Base-by-base conservation (phyloP, 2,888 invertebrate genomes). In the Helleia helle region DNA sequence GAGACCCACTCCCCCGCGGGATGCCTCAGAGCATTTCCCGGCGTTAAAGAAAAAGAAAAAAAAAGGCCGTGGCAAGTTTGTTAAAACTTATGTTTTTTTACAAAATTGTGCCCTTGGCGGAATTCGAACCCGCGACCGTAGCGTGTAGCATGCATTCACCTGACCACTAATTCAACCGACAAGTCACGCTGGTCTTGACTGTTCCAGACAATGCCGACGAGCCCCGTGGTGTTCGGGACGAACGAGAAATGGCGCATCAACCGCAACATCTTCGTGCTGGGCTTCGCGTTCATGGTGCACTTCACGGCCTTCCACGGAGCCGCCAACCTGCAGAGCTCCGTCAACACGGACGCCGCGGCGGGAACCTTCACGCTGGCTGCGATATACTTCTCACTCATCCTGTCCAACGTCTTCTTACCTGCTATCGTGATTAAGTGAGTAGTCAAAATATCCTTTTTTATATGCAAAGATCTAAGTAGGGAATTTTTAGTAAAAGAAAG, bases 271-370 rank as follows among this genome's bases (percentile, higher is more conserved):
- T 73, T 94, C 47, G 88, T 95, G 25, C 89, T 97, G 38, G 94
- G 96, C 1, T 79, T 94, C 45, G 95, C 95, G 0, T 97, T 97
- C 74, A 93, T 96, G 90, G 88, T 96, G 54, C 93, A 95, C 53
- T 95, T 97, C 77, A 97, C 95, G 1, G 95, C 96, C 3, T 97
- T 96, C 71, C 94, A 93, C 74, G 93, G 93, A 3, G 89, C 93
- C 1, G 91, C 93, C 37, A 93, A 93, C 71, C 83, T 93, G 27
- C 93, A 93, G 74, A 95, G 94, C 64, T 94, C 94, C 0, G 89
- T 96, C 40, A 95, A 96, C 71, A 89, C 91, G 11, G 92, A 93
- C 58, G 91, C 89, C 1, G 92, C 94, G 0, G 83, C 96, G 1
- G 96, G 96, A 2, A 91, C 94, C 1, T 92, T 92, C 52, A 94